A percentile compares a stretch with the other conserved stretches of the same genome.
Conservation (phyloP, 2,113 vertebrate genomes). For the Aptenodytes patagonicus region DNA sequence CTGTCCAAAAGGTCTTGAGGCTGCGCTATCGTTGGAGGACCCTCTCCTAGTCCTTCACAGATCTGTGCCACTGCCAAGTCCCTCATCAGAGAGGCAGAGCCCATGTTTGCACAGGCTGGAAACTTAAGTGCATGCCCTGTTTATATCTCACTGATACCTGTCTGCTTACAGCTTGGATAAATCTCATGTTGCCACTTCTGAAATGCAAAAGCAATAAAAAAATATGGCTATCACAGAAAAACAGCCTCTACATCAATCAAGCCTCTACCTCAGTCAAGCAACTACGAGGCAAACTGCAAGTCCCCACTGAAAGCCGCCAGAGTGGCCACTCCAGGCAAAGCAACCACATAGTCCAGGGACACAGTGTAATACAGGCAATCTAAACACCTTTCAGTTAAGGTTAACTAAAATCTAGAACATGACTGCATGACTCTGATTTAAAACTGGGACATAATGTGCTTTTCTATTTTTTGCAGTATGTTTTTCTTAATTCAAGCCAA, state of each 20-base stretch:
- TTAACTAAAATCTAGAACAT: neutral
- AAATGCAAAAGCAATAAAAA: neutral
- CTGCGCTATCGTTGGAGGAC: accelerated
- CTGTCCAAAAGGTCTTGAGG: neutral
- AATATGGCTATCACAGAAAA: neutral
- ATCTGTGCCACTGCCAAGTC: neutral
- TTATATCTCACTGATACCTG: neutral
- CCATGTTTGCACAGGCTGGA: neutral
- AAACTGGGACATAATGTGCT: neutral
- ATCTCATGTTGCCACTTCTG: neutral
- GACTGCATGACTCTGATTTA: neutral
- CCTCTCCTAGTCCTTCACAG: neutral
- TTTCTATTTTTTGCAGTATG: neutral
- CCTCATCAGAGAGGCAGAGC: neutral
- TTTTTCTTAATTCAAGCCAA: neutral
- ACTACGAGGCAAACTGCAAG: neutral
- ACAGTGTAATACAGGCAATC: neutral
- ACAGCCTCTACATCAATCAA: neutral
- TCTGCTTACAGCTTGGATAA: neutral
- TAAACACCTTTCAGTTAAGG: neutral
- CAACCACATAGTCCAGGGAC: neutral
- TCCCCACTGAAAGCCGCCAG: neutral
- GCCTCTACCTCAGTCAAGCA: neutral
- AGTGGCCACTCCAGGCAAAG: neutral
- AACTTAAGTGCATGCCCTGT: neutral